These are phyloP conservation scores for Eudemis profundana DNA, from an alignment of 2,888 invertebrate genomes.

Conservation along the genomic window DNA sequence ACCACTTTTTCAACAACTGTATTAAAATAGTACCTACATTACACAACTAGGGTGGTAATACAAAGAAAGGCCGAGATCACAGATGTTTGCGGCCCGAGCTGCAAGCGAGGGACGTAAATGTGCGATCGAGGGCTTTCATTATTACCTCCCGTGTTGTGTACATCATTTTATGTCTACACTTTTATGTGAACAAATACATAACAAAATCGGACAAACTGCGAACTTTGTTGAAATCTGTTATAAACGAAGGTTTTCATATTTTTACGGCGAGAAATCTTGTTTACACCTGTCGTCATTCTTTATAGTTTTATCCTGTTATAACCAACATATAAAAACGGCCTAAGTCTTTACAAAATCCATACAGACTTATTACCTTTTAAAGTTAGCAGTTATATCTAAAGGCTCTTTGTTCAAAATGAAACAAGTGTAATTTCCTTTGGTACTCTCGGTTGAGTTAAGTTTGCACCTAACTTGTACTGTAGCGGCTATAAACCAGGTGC, in stretches of 20 bases:
- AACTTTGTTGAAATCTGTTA: no score
- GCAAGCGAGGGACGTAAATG: no score
- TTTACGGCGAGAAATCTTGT: neutral
- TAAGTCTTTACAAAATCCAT: neutral
- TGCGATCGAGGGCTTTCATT: no score
- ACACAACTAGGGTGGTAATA: no score
- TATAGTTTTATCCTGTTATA: constrained; percentile 8
- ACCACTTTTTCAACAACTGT: no score
- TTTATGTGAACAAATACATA: no score
- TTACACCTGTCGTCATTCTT: constrained; percentile 1
- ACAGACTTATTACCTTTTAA: neutral
- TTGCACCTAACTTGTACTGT: neutral
- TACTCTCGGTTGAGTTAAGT: neutral
- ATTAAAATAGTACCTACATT: no score
- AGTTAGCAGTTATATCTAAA: neutral
- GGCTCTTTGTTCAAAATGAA: neutral
- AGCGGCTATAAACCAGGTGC: neutral
- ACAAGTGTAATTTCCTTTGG: neutral
- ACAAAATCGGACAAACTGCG: no score
- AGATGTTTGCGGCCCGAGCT: no score
- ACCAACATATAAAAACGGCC: neutral
- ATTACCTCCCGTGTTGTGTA: no score
- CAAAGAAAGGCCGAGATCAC: no score
- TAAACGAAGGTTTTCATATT: neutral
- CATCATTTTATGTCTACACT: no score